Base-by-base conservation (phyloP, 2,113 vertebrate genomes). In the Vulpes ferrilata region DNA sequence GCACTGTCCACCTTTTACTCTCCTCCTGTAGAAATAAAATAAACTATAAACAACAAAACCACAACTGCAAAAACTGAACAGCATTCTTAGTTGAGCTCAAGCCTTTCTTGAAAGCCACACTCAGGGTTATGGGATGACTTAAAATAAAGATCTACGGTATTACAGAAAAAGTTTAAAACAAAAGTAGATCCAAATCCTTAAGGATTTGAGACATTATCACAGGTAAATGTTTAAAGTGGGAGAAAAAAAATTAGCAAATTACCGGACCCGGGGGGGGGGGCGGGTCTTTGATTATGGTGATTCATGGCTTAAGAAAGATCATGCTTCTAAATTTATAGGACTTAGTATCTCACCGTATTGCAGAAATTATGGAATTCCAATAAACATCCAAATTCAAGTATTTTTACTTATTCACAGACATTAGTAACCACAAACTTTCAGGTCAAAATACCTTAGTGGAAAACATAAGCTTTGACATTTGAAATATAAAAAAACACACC, bases 1-100 rank as follows among this genome's bases (percentile, higher is more conserved):
- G 99, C 98, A 99, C 99, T 0, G 99, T 99, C 99, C 99, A 99
- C 23, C 99, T 99, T 95, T 99, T 99, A 97, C 99, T 99, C 97
- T 99, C 99, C 95, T 99, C 99, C 99, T 99, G 69, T 0, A 97
- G 98, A 93, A 94, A 92, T 30, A 64, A 89, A 83, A 96, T 11
- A 59, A 90, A 43, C 11, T 30, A 62, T 16, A 57, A 35, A 60
- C 17, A n/a, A 27, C 16, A 2, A 8, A 71, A 76, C 35, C 43
- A 1, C 1, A 59, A 60, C 65, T n/a, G 43, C 12, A 13, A 15
- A 76, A 64, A 64, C 10, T 17, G 5, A 78, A 23, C 43, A 55
- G 51, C 38, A 81, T 48, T 65, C 11, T 17, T 10, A 3, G 8
- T 3, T 12, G 15, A 7, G 15, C 12, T 55, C 71, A 23, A 55